Conservation (phyloP, 2,797 vertebrate genomes). For the Sebastes dallii region DNA sequence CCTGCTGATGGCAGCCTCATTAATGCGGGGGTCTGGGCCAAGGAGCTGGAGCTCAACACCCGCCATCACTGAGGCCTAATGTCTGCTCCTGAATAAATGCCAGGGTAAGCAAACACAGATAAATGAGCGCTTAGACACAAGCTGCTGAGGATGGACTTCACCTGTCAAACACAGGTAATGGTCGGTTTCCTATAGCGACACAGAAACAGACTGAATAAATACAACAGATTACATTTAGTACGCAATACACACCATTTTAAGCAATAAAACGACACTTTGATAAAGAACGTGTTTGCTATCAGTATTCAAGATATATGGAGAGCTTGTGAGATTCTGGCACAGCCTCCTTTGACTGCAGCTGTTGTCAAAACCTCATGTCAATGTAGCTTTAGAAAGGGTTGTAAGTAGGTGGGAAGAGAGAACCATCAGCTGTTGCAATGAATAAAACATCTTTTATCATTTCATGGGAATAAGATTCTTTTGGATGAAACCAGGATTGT, state of each 20-base stretch:
- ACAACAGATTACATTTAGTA: not conserved
- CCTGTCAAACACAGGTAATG: conserved; percentile 57
- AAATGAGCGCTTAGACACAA: conserved; percentile 53
- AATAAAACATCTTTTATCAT: conserved; percentile 52
- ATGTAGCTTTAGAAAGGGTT: conserved; percentile 28
- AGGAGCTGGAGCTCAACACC: conserved; percentile 67
- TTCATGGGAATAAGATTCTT: conserved; percentile 27
- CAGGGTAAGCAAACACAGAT: conserved; percentile 67
- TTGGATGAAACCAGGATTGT: conserved; percentile 15
- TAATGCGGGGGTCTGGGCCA: conserved; percentile 78
- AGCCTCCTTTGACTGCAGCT: conserved; percentile 20
- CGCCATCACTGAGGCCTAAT: conserved; percentile 67
- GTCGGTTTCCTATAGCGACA: conserved; percentile 20
- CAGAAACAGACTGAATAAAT: conserved; percentile 14
- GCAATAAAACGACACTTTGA: conserved; percentile 6
- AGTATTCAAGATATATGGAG: conserved; percentile 14
- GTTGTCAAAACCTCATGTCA: conserved; percentile 45
- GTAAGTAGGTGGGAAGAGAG: conserved; percentile 42
- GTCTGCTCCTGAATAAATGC: conserved; percentile 72
- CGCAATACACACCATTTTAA: not conserved
- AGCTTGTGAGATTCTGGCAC: conserved; percentile 39
- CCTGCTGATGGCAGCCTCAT: conserved; percentile 77
- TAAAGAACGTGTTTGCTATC: conserved; percentile 21
- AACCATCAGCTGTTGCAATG: conserved; percentile 38
- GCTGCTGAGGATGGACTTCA: conserved; percentile 55